Evolutionary conservation across 1,140 invertebrate genomes (phyloP).

Genomic region (Anastatus disparis): DNA sequence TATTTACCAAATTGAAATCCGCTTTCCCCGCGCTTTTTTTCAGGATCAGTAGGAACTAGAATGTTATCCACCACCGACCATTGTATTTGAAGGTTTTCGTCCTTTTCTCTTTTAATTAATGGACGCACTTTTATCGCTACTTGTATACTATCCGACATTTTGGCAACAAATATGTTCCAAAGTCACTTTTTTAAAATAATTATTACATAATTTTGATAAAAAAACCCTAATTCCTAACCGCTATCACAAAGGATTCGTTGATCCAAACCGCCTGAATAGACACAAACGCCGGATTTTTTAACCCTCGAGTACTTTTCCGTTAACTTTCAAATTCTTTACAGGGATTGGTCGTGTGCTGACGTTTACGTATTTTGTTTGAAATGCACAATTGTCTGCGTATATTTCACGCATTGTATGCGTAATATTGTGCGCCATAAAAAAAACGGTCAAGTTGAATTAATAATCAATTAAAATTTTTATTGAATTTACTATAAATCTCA

Average conservation of each 20-base stretch:
- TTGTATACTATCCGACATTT: conserved; percentile 74
- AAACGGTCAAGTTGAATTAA: no score
- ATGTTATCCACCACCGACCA: conserved; percentile 73
- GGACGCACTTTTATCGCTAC: conserved; percentile 82
- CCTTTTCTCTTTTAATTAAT: conserved; percentile 73
- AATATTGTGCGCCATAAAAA: no score
- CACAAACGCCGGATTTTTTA: conserved; percentile 25
- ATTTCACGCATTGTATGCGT: no score
- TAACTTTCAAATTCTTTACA: conserved; percentile 20
- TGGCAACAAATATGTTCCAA: neutral
- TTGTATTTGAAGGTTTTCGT: conserved; percentile 69
- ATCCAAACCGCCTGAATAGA: neutral
- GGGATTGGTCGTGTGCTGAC: conserved; percentile 22
- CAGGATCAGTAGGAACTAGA: conserved; percentile 70
- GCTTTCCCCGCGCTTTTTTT: conserved; percentile 58
- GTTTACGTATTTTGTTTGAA: neutral
- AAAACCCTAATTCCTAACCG: conserved; percentile 12
- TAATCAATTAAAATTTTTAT: no score
- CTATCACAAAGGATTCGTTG: conserved; percentile 5
- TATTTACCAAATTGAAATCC: conserved; percentile 65
- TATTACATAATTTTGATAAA: conserved; percentile 23
- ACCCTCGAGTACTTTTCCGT: conserved; percentile 24
- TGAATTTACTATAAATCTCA: no score
- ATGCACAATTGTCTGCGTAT: no score
- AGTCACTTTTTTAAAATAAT: neutral